Base-by-base conservation (phyloP, 2,888 invertebrate species). In the Latheticus oryzae region DNA sequence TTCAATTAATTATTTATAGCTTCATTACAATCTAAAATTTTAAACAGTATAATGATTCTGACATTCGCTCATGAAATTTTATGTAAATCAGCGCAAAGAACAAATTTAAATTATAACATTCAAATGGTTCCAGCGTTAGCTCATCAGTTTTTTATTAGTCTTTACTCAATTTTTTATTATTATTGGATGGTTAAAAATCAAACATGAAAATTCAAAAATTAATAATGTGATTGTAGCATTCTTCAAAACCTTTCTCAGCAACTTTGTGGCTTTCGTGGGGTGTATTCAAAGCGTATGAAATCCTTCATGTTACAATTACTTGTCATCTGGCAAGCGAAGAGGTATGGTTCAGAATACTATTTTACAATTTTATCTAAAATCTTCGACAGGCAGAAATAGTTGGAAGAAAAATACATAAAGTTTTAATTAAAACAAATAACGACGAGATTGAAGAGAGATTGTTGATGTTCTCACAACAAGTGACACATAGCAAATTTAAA, bases 401-500 rank as follows among this genome's bases (percentile, higher is more conserved):
- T 4, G 62, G 58, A 3, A 24, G 38, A 35, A 30, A 53, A 42
- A 26, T 62, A 17, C 62, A 62, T 15, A 60, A 60, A 58, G 21
- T 60, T 37, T 38, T 62, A 12, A 51, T 60, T 17, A 19, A 28
- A 35, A 58, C 48, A 5, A 7, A 8, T 2, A 57, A 53, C 28
- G 30, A 45, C 2, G 43, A 53, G 13, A 13, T 60, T 30, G 51
- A 55, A 54, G 62, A 60, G 17, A 60, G 55, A 47, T 19, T 64
- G 11, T 12, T 53, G 11, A 52, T 43, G 21, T 65, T 65, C 57
- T 65, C 65, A 1, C 55, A 60, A 28, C 64, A 64, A 56, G 17
- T 64, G 5, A 24, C 54, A 1, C 63, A 62, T 9, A 53, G 57
- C 26, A 52, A 50, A 17, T 38, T 64, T 8, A 52, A 47, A 30